These are phyloP conservation scores for Dynastes maya DNA, from an alignment of 2,888 invertebrate genomes.

Conservation along the genomic window DNA sequence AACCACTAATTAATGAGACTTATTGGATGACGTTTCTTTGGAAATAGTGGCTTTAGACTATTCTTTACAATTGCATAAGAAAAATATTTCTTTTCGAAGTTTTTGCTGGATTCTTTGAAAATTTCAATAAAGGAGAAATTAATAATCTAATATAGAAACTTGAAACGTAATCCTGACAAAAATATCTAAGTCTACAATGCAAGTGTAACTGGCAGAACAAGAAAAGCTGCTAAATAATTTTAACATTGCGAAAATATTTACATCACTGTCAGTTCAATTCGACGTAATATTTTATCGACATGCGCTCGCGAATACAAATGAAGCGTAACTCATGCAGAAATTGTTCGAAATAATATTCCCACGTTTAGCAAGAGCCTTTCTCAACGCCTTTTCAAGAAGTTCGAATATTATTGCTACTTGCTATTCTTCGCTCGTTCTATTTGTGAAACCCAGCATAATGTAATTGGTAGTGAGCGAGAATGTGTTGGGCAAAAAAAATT, in stretches of 20 bases:
- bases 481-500: neutral
- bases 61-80: no score
- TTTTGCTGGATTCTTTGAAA: no score
- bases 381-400: neutral
- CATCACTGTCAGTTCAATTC: neutral
- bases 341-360: constrained; percentile 4
- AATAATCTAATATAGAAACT: no score
- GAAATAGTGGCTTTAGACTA: no score
- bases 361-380: neutral
- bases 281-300: constrained; percentile 11
- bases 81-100: no score
- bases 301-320: constrained; percentile 11
- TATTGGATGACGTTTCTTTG: no score
- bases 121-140: no score
- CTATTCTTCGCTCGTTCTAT: constrained; percentile 4
- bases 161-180: neutral
- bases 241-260: neutral
- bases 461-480: neutral
- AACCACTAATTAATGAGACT: no score
- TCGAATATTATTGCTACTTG: neutral
- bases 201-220: neutral
- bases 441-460: neutral
- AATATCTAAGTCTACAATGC: neutral
- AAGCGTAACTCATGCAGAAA: neutral
- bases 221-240: neutral